A percentile compares a stretch with the other conserved stretches of the same genome.
phyloP scores from a whole-genome alignment of 2,113 vertebrate species.

The Hiodon tergisus region DNA sequence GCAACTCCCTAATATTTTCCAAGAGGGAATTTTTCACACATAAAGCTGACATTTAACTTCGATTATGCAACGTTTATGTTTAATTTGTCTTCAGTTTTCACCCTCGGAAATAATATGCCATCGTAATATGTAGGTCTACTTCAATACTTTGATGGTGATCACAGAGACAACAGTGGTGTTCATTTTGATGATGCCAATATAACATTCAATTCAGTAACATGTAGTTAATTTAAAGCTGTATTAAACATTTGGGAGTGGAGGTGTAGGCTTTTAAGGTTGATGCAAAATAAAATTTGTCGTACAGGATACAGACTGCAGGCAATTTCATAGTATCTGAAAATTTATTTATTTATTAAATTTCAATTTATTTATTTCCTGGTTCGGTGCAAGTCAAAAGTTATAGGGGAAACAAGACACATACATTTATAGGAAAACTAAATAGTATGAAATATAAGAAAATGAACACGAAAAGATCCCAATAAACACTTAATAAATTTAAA shows the following conservation, averaged over 20 bases:
- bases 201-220: too few relatives aligned
- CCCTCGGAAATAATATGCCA: too few relatives aligned
- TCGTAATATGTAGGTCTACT: too few relatives aligned
- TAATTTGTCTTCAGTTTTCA: too few relatives aligned
- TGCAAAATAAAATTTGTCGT: too few relatives aligned
- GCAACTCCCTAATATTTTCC: constrained; percentile 12
- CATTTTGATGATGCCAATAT: too few relatives aligned
- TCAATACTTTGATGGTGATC: too few relatives aligned
- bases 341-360: background rate
- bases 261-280: too few relatives aligned
- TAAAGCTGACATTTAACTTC: background rate
- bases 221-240: too few relatives aligned
- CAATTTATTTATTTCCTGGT: background rate
- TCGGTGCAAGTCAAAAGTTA: background rate
- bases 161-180: too few relatives aligned
- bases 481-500: too few relatives aligned
- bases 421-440: background rate
- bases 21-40: constrained; percentile 8
- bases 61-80: background rate
- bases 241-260: too few relatives aligned
- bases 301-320: background rate
- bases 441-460: constrained; percentile 3
- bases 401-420: background rate
- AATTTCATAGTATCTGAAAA: background rate
- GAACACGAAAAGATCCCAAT: constrained; percentile 13